Evolutionary conservation across 2,113 vertebrate species (phyloP), one percentile per base, ranked within the genome.

Genomic region (Poecilia latipinna): DNA sequence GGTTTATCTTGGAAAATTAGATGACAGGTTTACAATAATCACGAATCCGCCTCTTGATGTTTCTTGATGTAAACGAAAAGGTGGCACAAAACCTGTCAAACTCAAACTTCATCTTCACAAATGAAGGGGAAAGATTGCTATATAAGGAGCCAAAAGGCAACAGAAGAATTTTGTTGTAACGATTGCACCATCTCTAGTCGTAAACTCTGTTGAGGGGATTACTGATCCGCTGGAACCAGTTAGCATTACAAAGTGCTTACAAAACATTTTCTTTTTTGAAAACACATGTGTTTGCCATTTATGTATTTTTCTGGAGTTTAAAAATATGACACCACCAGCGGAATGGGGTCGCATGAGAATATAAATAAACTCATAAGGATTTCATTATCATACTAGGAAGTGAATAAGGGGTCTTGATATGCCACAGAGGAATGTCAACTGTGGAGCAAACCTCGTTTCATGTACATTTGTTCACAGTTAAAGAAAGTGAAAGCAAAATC

Each of bases 161-260:
- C 72, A 82, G 71, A 69, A 74, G 71, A 77, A 62, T 65, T 68
- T 66, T 82, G 67, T 69, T 86, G 86, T 81, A 78, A 26, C 61
- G 75, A 86, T 93, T 94, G 85, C 82, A 86, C 91, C 93, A 93
- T 90, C 82, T 76, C 86, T 73, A 69, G 80, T 77, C 87, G 66
- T 89, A 87, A 87, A 78, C 76, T 84, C 76, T 65, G 61, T 70
- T 85, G 63, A 44, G 66, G 77, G 72, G 83, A 91, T 89, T 85
- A 83, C 82, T 83, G 81, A 84, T 88, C 75, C 78, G 74, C 86
- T 69, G 67, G 83, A 80, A 65, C 74, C 82, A 93, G 92, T 90
- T 92, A 93, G 86, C 86, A 89, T 90, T 89, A 89, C 87, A 86
- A 85, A 90, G 85, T 80, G 83, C 82, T 90, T 86, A 84, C 89